Conservation (phyloP, 2,113 vertebrate species). For the Grantiella picta region DNA sequence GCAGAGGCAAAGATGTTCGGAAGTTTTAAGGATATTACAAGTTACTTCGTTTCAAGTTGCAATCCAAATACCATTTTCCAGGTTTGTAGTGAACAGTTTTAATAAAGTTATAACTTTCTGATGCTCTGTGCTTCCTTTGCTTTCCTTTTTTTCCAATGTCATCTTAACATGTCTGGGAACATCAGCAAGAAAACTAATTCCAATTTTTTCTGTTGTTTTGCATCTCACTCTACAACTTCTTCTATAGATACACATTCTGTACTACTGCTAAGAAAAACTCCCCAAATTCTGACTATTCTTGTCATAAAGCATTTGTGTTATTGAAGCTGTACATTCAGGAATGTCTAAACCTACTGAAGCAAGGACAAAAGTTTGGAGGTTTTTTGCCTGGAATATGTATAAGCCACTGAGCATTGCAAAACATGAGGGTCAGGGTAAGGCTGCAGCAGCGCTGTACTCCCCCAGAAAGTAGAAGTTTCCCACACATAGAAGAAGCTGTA, state of each 20-base stretch:
- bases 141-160: background rate
- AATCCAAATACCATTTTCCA: background rate
- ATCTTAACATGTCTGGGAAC: background rate
- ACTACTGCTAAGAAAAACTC: background rate
- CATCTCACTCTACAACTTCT: background rate
- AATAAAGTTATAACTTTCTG: background rate
- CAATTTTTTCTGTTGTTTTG: background rate
- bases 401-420: background rate
- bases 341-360: background rate
- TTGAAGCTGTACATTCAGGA: background rate
- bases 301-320: background rate
- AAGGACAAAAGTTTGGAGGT: background rate
- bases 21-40: background rate
- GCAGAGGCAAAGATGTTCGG: background rate
- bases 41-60: background rate
- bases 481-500: background rate
- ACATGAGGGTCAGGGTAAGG: background rate
- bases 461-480: background rate
- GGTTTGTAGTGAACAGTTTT: background rate
- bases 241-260: background rate
- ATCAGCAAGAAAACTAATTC: background rate
- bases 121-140: background rate
- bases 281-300: background rate
- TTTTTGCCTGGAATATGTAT: background rate
- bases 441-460: accelerated